Percentiles rank a stretch among this genome's conserved stretches.
Conservation (phyloP, 2,888 invertebrate species). For the Acanthacorydalis orientalis region DNA sequence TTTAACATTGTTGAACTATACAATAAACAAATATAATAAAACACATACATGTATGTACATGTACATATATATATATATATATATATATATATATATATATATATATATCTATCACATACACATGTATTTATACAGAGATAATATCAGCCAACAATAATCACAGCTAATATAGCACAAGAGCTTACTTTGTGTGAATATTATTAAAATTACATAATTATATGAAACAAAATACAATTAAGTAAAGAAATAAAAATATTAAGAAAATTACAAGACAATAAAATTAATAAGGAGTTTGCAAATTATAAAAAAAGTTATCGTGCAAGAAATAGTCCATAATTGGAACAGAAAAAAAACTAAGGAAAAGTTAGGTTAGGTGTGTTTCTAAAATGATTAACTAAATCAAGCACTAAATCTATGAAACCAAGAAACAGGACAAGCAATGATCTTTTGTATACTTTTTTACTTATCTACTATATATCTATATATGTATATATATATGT, state of each 20-base stretch:
- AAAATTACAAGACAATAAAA: conserved; percentile 2
- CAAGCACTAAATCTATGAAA: conserved; percentile 5
- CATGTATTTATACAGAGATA: background rate
- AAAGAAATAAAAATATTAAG: background rate
- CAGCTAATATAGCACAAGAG: conserved; percentile 3
- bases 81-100: too few relatives aligned
- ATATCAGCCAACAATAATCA: background rate
- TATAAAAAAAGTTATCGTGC: conserved; percentile 5
- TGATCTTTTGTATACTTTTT: background rate
- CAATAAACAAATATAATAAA: background rate
- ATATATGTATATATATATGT: background rate
- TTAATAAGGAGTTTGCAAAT: conserved; percentile 3
- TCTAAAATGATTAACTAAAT: conserved; percentile 4
- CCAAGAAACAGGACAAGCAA: conserved; percentile 3
- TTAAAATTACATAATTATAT: background rate
- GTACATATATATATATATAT: too few relatives aligned
- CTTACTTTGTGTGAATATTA: background rate
- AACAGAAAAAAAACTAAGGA: conserved; percentile 1
- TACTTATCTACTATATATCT: background rate
- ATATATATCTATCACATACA: too few relatives aligned
- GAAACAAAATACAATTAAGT: background rate
- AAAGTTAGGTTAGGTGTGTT: conserved; percentile 7
- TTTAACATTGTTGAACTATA: background rate
- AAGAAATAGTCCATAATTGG: background rate
- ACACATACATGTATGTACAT: too few relatives aligned